phyloP scores from a whole-genome alignment of 2,888 invertebrate species.

The Sepioteuthis lessoniana region DNA sequence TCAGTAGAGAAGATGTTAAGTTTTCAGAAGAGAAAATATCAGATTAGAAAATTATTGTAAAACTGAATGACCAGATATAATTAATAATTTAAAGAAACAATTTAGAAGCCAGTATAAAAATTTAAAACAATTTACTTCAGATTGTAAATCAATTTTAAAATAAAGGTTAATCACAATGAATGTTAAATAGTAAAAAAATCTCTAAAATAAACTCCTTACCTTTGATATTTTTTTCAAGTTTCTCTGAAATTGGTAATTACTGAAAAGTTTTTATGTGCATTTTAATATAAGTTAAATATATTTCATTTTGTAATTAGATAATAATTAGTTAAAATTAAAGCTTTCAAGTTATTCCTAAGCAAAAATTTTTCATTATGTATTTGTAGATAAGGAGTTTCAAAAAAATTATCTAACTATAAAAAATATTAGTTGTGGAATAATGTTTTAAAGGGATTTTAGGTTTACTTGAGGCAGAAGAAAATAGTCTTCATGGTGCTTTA shows the following conservation, averaged over 20 bases:
- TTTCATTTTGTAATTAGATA: background rate
- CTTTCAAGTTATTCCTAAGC: background rate
- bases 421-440: too few relatives aligned
- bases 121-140: background rate
- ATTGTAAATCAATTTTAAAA: background rate
- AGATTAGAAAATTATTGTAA: background rate
- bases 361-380: background rate
- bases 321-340: background rate
- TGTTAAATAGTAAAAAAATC: background rate
- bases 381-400: background rate
- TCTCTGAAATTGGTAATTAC: background rate
- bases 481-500: background rate
- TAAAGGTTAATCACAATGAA: background rate
- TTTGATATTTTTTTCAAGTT: background rate
- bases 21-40: background rate
- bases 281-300: background rate
- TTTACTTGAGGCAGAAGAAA: background rate
- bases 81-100: background rate
- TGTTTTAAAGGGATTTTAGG: too few relatives aligned
- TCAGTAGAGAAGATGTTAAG: background rate
- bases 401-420: background rate
- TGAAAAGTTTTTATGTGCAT: background rate
- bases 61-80: background rate
- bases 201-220: background rate
- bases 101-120: background rate